A percentile compares a stretch with the other conserved stretches of the same genome.
These are phyloP conservation scores for Hylomyscus alleni DNA, from an alignment of 2,797 vertebrate genomes.

Conservation along the genomic window DNA sequence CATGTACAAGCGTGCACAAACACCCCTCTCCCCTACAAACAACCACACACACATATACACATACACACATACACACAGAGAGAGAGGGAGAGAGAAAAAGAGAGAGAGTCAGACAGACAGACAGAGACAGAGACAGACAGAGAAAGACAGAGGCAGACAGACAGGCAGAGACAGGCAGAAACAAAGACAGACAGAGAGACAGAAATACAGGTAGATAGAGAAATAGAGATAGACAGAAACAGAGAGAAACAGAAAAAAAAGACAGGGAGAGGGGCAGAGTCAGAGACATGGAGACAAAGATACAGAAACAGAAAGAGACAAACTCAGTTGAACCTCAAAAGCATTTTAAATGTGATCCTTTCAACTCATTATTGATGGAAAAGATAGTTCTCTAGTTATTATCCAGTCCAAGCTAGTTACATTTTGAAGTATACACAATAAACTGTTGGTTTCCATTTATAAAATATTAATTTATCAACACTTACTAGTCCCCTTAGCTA, in stretches of 20 bases:
- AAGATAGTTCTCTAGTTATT: neutral
- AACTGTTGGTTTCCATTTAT: neutral
- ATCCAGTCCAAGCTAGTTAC: neutral
- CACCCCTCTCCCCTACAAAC: rapidly evolving
- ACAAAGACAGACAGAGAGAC: neutral
- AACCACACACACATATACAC: neutral
- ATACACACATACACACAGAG: neutral
- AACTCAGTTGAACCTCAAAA: neutral
- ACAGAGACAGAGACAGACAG: neutral
- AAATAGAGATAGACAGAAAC: neutral
- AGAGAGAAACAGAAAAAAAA: neutral
- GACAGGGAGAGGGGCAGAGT: neutral
- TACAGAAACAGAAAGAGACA: neutral
- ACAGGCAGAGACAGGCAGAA: neutral
- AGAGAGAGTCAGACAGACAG: neutral
- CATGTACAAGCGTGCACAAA: neutral
- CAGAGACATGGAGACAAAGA: neutral
- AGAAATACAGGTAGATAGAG: neutral
- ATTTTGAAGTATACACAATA: neutral
- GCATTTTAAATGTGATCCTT: neutral
- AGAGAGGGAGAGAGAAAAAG: neutral
- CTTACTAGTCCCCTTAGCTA: neutral
- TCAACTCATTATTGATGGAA: neutral
- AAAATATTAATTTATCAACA: neutral
- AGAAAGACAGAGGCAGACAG: neutral